Evolutionary conservation across 2,888 invertebrate genomes (phyloP).

Genomic region (Cabera pusaria): DNA sequence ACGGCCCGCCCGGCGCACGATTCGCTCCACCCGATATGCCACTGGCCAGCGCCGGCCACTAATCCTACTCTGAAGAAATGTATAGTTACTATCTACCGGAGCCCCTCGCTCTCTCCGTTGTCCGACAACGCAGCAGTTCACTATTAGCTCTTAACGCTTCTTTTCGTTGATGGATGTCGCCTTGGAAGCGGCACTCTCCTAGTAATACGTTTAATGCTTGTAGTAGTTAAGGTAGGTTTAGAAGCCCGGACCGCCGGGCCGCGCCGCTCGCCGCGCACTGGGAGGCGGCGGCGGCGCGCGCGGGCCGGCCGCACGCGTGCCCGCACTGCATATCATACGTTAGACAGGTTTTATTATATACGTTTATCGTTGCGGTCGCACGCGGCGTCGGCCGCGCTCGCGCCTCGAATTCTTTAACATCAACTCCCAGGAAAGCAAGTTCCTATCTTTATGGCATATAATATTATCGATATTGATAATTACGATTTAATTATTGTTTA

Average conservation of each 20-base stretch:
- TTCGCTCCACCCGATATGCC: constrained; percentile 84
- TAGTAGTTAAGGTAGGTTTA: constrained; percentile 79
- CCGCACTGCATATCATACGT: constrained; percentile 81
- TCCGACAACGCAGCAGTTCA: constrained; percentile 83
- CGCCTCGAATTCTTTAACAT: constrained; percentile 70
- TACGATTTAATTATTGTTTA: constrained; percentile 85
- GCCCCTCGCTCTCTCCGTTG: constrained; percentile 80
- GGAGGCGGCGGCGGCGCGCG: constrained; percentile 76
- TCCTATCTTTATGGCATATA: constrained; percentile 85
- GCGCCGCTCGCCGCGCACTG: constrained; percentile 77
- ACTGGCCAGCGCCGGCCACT: constrained; percentile 83
- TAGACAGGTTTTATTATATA: constrained; percentile 82
- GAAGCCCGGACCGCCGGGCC: constrained; percentile 60
- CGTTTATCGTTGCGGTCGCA: constrained; percentile 76
- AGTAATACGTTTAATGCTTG: constrained; percentile 82
- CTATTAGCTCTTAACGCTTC: constrained; percentile 83
- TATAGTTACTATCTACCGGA: constrained; percentile 81
- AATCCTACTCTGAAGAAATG: constrained; percentile 77
- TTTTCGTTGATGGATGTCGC: constrained; percentile 77
- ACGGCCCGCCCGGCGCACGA: constrained; percentile 84
- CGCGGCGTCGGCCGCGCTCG: constrained; percentile 71
- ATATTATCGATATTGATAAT: constrained; percentile 85
- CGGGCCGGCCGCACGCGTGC: constrained; percentile 60
- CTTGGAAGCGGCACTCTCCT: constrained; percentile 72
- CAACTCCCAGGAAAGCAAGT: constrained; percentile 84